phyloP scores from a whole-genome alignment of 2,888 invertebrate genomes.

The Gandaritis pyraliata region DNA sequence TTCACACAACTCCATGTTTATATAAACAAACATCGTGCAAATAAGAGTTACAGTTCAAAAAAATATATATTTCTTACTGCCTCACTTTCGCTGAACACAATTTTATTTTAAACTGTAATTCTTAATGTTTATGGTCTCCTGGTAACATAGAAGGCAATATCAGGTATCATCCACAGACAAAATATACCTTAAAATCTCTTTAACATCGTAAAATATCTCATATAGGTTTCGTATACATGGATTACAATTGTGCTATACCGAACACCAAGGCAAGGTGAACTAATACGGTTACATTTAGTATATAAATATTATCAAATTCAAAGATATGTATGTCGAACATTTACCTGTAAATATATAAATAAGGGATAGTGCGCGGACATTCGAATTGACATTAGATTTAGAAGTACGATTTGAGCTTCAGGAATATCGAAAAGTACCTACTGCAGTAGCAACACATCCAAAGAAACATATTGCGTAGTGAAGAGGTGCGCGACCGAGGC shows the following conservation, averaged over 20 bases:
- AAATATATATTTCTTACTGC: conserved; percentile 30
- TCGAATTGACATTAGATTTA: conserved; percentile 75
- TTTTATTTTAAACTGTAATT: conserved; percentile 45
- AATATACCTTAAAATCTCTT: conserved; percentile 82
- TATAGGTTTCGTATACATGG: conserved; percentile 82
- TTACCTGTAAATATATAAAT: conserved; percentile 65
- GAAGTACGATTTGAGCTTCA: conserved; percentile 74
- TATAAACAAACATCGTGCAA: conserved; percentile 55
- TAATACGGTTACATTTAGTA: conserved; percentile 59
- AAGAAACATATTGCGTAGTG: conserved; percentile 50
- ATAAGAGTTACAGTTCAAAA: conserved; percentile 56
- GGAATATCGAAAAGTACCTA: conserved; percentile 56
- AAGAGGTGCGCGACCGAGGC: conserved; percentile 36
- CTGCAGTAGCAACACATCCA: conserved; percentile 66
- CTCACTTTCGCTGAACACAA: conserved; percentile 37
- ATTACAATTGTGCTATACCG: conserved; percentile 83
- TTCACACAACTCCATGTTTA: conserved; percentile 61
- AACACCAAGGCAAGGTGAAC: conserved; percentile 83
- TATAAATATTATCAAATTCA: conserved; percentile 73
- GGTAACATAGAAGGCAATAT: conserved; percentile 77
- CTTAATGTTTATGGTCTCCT: conserved; percentile 67
- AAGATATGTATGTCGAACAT: conserved; percentile 77
- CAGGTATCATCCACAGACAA: conserved; percentile 72
- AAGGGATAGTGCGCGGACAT: conserved; percentile 66
- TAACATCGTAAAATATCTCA: conserved; percentile 82